Evolutionary conservation across 2,888 invertebrate genomes (phyloP).

Genomic region (Cylindroiulus punctatus): DNA sequence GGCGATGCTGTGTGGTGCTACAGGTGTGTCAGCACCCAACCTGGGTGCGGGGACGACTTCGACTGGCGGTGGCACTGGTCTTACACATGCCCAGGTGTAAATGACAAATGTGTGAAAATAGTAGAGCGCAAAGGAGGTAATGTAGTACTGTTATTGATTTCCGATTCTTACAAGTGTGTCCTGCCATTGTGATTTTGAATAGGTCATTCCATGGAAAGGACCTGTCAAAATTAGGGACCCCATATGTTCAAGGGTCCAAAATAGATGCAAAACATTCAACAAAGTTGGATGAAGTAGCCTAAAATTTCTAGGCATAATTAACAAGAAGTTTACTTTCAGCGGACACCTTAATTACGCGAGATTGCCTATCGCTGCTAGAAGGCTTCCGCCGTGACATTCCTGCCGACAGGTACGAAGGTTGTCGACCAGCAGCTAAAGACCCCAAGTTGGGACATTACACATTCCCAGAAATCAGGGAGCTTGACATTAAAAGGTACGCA

Average conservation of each 20-base stretch:
- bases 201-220: too few relatives aligned
- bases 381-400: constrained; percentile 86
- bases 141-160: constrained; percentile 57
- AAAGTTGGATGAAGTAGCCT: too few relatives aligned
- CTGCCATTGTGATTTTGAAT: too few relatives aligned
- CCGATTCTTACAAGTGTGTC: too few relatives aligned
- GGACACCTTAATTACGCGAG: constrained; percentile 81
- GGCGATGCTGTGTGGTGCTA: constrained; percentile 78
- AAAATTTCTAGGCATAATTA: too few relatives aligned
- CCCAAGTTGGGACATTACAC: constrained; percentile 85
- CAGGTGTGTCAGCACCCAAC: constrained; percentile 86
- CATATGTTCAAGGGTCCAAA: too few relatives aligned
- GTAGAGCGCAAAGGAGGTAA: constrained; percentile 86
- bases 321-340: constrained; percentile 69
- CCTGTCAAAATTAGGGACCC: too few relatives aligned
- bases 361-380: constrained; percentile 82
- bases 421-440: constrained; percentile 81
- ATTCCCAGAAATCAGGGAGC: constrained; percentile 84
- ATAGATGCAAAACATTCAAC: too few relatives aligned
- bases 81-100: constrained; percentile 81
- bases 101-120: constrained; percentile 90
- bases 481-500: constrained; percentile 79
- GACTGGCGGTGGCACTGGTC: constrained; percentile 85
- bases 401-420: constrained; percentile 91
- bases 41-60: constrained; percentile 82